Evolutionary conservation across 2,113 vertebrate genomes (phyloP).

Genomic region (Engraulis encrasicolus): DNA sequence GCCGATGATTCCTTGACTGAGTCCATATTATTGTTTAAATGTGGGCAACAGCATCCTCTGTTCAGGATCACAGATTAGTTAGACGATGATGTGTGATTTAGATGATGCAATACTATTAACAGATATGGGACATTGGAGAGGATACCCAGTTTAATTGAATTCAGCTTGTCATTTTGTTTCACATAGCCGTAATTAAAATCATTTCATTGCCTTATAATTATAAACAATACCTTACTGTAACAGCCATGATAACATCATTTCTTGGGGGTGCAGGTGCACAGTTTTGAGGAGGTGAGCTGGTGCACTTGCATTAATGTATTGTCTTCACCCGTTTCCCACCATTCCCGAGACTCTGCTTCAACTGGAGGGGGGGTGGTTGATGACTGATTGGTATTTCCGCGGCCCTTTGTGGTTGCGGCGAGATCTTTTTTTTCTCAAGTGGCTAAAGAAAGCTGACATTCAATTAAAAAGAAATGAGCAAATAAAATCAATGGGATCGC

Average conservation of each 20-base stretch:
- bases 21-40: too few species aligned
- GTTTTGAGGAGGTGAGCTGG: neutral
- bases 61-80: too few species aligned
- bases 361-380: conserved; percentile 47
- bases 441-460: conserved; percentile 62
- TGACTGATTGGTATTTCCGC: conserved; percentile 55
- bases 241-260: neutral
- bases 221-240: neutral
- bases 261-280: neutral
- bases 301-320: neutral
- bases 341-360: conserved; percentile 53
- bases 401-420: conserved; percentile 59
- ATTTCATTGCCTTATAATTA: neutral
- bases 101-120: too few species aligned
- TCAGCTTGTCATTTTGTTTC: neutral
- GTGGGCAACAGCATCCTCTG: too few species aligned
- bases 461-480: conserved; percentile 80
- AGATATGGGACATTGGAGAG: neutral
- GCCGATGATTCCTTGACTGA: too few species aligned
- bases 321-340: conserved; percentile 45
- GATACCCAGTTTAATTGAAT: neutral
- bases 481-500: conserved; percentile 77
- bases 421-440: conserved; percentile 63
- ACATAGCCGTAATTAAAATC: neutral
- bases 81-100: too few species aligned